Conservation (phyloP, 2,113 vertebrate genomes). For the Eulemur macaco region DNA sequence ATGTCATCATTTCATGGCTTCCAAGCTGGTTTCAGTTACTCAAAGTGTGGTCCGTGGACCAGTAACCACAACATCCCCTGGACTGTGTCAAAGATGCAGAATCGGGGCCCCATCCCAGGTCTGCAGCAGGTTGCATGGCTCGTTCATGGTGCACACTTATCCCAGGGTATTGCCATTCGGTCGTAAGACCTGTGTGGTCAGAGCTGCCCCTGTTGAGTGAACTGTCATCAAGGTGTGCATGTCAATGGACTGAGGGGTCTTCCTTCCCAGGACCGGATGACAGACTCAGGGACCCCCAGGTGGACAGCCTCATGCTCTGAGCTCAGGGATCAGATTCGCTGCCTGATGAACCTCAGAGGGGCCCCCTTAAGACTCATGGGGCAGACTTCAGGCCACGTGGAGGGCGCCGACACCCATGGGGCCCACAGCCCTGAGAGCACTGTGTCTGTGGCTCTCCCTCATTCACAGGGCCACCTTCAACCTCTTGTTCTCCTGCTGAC, state of each 20-base stretch:
- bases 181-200: neutral
- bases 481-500: conserved; percentile 49
- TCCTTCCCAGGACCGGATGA: neutral
- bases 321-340: conserved; percentile 37
- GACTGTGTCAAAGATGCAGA: fast-evolving
- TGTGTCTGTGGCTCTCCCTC: neutral
- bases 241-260: neutral
- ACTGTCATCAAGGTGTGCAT: neutral
- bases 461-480: neutral
- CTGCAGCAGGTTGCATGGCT: fast-evolving
- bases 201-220: neutral
- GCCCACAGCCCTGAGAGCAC: neutral
- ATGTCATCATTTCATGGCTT: neutral
- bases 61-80: fast-evolving
- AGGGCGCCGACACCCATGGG: conserved; percentile 49
- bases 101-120: fast-evolving
- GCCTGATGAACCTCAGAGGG: conserved; percentile 57
- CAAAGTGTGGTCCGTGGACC: neutral
- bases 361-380: conserved; percentile 41
- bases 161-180: neutral
- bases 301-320: neutral
- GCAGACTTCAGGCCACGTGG: neutral
- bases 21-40: neutral
- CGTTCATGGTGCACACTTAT: fast-evolving
- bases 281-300: neutral